Evolutionary conservation across 2,797 vertebrate species (phyloP).

Genomic region (Girardinus metallicus): DNA sequence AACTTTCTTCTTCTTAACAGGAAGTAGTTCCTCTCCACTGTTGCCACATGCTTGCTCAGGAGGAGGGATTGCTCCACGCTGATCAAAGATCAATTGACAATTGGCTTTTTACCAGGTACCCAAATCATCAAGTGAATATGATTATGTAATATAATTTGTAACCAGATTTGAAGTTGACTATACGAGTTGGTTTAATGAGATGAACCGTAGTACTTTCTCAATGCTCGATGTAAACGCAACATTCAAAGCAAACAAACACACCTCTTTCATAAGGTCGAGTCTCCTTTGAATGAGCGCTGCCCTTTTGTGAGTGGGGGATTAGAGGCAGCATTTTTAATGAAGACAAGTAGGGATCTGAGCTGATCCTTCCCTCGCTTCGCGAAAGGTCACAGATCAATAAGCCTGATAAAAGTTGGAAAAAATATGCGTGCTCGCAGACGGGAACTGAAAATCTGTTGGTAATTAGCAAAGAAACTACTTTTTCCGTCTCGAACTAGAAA

Average conservation of each 20-base stretch:
- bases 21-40: neutral
- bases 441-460: slow-evolving; percentile 34
- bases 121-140: neutral
- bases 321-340: slow-evolving; percentile 59
- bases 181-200: neutral
- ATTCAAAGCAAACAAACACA: slow-evolving; percentile 15
- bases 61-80: neutral
- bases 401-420: slow-evolving; percentile 30
- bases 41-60: neutral
- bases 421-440: slow-evolving; percentile 22
- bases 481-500: neutral
- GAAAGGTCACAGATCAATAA: slow-evolving; percentile 71
- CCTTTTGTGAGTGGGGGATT: slow-evolving; percentile 64
- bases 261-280: slow-evolving; percentile 27
- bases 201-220: no score
- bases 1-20: neutral
- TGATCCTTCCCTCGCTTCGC: slow-evolving; percentile 60
- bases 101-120: neutral
- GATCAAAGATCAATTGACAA: neutral
- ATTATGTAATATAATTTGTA: neutral
- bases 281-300: slow-evolving; percentile 41
- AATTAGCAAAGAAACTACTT: slow-evolving; percentile 30
- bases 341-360: slow-evolving; percentile 50
- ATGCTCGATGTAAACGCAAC: no score
- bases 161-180: neutral